Percentiles rank a stretch among this genome's conserved stretches.
Conservation (phyloP, 2,797 vertebrate genomes). For the Sebastiscus albofasciatus region DNA sequence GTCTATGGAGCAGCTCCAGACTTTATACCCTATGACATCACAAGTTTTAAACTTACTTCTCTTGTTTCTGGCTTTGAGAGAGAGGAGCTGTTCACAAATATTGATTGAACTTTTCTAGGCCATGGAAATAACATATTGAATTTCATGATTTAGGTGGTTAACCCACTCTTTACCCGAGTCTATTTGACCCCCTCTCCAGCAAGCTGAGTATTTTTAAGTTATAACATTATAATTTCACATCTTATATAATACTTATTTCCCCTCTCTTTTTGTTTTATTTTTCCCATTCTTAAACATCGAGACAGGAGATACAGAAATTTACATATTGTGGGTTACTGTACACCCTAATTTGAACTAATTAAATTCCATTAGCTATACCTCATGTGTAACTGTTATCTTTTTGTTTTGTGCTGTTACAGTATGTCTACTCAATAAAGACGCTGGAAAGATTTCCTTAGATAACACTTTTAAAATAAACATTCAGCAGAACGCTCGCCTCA, state of each 20-base stretch:
- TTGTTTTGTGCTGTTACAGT: constrained; percentile 13
- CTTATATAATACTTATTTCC: not conserved
- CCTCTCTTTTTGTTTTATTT: not conserved
- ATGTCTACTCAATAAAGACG: not conserved
- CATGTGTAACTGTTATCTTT: not conserved
- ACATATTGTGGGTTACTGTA: not conserved
- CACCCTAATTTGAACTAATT: not conserved
- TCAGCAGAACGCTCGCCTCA: not conserved
- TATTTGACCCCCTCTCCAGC: not conserved
- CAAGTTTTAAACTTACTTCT: too few relatives aligned
- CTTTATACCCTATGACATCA: too few relatives aligned
- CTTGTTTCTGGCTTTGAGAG: too few relatives aligned
- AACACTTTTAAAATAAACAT: constrained; percentile 20
- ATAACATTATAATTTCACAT: not conserved
- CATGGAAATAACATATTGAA: too few relatives aligned
- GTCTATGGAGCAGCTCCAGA: rapidly evolving
- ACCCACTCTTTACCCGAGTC: not conserved
- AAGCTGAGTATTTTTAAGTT: not conserved
- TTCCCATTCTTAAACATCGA: too few relatives aligned
- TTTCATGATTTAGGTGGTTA: too few relatives aligned
- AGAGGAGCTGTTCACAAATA: too few relatives aligned
- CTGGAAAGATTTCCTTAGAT: constrained; percentile 24
- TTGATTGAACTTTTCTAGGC: too few relatives aligned
- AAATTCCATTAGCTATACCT: constrained; percentile 18
- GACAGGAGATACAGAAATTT: not conserved